A percentile compares a stretch with the other conserved stretches of the same genome.
phyloP scores from a whole-genome alignment of 2,797 vertebrate species.

The Gephyroberyx darwinii region DNA sequence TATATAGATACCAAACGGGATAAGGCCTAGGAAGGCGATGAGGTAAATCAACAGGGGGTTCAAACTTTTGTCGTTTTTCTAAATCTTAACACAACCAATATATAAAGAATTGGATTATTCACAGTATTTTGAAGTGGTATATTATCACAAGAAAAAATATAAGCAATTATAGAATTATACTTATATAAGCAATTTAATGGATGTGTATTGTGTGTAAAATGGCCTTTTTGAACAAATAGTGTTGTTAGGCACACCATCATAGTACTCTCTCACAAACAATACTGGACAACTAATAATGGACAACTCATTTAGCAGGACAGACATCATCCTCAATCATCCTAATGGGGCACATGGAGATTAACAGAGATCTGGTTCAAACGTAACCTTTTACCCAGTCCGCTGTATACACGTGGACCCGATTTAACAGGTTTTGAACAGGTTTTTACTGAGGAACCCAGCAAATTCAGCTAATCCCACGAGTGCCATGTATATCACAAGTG shows the following conservation, averaged over 20 bases:
- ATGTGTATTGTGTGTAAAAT: not conserved
- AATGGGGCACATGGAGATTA: constrained; percentile 72
- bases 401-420: constrained; percentile 28
- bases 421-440: constrained; percentile 1
- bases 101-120: no score
- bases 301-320: constrained; percentile 58
- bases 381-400: constrained; percentile 61
- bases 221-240: not conserved
- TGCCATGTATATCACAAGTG: constrained; percentile 6
- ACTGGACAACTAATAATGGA: constrained; percentile 31
- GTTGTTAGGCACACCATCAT: not conserved
- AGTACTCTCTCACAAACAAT: constrained; percentile 29
- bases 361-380: constrained; percentile 28
- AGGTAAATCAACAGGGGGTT: no score
- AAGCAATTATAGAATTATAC: no score
- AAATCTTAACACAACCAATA: no score
- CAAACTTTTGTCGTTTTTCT: no score
- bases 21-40: no score
- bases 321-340: constrained; percentile 74
- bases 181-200: constrained; percentile 13
- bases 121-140: no score
- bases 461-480: constrained; percentile 56
- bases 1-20: no score
- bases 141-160: no score
- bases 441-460: constrained; percentile 10